Conservation (phyloP, 2,888 invertebrate genomes). For the Vesta saturnalis region DNA sequence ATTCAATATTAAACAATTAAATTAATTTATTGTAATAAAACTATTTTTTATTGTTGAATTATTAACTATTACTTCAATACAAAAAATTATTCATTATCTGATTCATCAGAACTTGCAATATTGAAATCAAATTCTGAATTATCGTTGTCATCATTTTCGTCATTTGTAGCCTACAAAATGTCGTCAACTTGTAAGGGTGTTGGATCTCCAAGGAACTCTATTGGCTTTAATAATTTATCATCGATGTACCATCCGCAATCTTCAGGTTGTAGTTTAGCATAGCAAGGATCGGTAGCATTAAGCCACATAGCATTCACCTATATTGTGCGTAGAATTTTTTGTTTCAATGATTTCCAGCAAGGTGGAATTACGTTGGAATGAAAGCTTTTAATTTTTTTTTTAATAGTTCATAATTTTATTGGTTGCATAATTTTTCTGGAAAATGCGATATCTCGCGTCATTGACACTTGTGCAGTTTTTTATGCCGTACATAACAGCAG, state of each 20-base stretch:
- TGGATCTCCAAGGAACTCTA: background rate
- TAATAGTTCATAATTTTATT: background rate
- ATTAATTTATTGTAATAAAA: too few species aligned
- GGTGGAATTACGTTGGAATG: constrained; percentile 45
- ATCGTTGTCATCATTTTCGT: background rate
- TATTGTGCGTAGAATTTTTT: constrained; percentile 46
- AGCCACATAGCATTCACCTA: constrained; percentile 49
- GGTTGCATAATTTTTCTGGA: background rate
- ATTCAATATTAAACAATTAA: too few species aligned
- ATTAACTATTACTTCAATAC: too few species aligned
- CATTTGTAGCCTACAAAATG: background rate
- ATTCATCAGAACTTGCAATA: too few species aligned
- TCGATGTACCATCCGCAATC: constrained; percentile 31
- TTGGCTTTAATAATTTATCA: background rate
- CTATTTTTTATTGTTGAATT: too few species aligned
- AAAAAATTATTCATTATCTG: too few species aligned
- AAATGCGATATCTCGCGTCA: background rate
- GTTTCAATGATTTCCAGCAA: constrained; percentile 45
- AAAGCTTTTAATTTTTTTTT: constrained; percentile 38
- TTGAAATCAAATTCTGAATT: too few species aligned
- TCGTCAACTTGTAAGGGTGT: background rate
- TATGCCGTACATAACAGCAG: background rate
- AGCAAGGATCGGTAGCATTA: constrained; percentile 44
- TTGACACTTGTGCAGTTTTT: background rate
- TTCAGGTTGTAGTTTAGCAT: constrained; percentile 40